Base-by-base conservation (phyloP, 2,888 invertebrate genomes). In the Athrips mouffetella region DNA sequence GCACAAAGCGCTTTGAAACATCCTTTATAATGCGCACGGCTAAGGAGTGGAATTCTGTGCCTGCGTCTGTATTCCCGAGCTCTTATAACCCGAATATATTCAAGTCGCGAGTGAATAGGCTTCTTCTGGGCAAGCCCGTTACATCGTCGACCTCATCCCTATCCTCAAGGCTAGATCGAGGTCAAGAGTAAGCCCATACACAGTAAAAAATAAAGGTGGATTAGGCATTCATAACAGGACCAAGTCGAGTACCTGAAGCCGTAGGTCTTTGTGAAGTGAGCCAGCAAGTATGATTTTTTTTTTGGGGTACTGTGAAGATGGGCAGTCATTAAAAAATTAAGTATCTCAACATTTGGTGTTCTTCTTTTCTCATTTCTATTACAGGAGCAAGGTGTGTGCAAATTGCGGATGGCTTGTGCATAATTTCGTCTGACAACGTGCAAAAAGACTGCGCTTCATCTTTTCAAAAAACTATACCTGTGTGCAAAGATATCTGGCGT, bases 311-410 rank as follows among this genome's bases (percentile, higher is more conserved):
- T 54, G 50, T 46, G 52, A 31, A n/a, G 6, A 53, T 2, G 52
- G 54, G 47, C 35, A 41, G 8, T 25, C 21, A 1, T 44, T 51
- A 10, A 35, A n/a, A 40, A 25, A 7, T 54, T 48, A 44, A 30
- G 7, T 20, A 21, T 39, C 20, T 39, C 39, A 11, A 39, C 21
- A 21, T 39, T 45, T 45, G 51, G 51, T 29, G 48, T 11, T 46
- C 48, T 44, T 41, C 21, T 48, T 47, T 51, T 40, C 45, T 21
- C 27, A 31, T 39, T 41, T 42, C 6, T 46, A 52, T 13, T 35
- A 52, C 52, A 29, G 52, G 49, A 44, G 31, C 37, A 31, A 52
- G 39, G 27, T 52, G 49, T 35, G 50, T 47, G 45, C 49, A 45
- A 44, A 52, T 49, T 18, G 49, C 44, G 0, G 33, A 2, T 0